Base-by-base conservation (phyloP, 1,140 invertebrate species). In the Sipha flava region DNA sequence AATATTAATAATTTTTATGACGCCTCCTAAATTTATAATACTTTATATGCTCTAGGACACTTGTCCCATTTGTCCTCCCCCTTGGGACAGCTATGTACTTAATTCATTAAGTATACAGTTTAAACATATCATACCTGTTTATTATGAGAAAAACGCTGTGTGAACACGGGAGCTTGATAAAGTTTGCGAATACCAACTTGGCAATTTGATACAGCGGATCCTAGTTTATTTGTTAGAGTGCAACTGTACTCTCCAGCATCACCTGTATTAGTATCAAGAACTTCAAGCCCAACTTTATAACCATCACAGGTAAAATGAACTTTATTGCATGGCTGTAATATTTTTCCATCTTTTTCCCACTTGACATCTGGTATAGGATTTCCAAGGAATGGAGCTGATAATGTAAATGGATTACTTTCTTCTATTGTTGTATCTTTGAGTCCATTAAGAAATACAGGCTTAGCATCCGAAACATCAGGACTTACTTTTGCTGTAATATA, bases 291-390 rank as follows among this genome's bases (percentile, higher is more conserved):
- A 70, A 93, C 89, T 85, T 90, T 92, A 83, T 91, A 92, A 10
- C 94, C 94, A 86, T 95, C 93, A 83, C 93, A 95, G 6, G 90
- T 92, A 59, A 93, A 87, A 54, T 91, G 84, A 3, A 92, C 82
- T 59, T 89, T 89, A 40, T 93, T 91, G 52, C 88, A 90, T 4
- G 90, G 88, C 40, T 84, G 82, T 2, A 95, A 80, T 1, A 89
- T 88, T 77, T 88, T 84, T 4, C 91, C 93, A 85, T 96, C 91
- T 84, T 94, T 95, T 29, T 87, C 91, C 95, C 95, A 97, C 79
- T 86, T 87, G 12, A 95, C 90, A 59, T 94, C 90, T 1, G 95
- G 95, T 81, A 95, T 88, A 0, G 95, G 95, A 87, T 95, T 95
- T n/a, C 93, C 94, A 23, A 89, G 87, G 84, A 93, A 92, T 2